Conservation (phyloP, 2,888 invertebrate species). For the Hypena proboscidalis region DNA sequence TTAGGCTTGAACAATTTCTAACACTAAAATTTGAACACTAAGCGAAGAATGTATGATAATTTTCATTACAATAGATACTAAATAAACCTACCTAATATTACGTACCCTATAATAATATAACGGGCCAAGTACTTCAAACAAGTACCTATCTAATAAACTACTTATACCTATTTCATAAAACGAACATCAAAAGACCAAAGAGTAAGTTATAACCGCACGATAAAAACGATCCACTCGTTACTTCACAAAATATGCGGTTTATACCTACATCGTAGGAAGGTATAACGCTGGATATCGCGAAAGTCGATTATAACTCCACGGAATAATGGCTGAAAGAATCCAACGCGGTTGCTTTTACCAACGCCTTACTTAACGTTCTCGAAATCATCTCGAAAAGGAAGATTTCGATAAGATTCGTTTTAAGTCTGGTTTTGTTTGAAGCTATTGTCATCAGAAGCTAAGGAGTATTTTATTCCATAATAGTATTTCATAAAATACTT, state of each 20-base stretch:
- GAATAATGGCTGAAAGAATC: conserved; percentile 76
- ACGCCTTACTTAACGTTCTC: conserved; percentile 50
- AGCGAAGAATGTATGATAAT: too few relatives aligned
- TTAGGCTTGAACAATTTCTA: too few relatives aligned
- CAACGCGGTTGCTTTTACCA: conserved; percentile 52
- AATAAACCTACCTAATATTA: too few relatives aligned
- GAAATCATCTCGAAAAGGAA: conserved; percentile 21
- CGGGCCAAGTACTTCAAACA: too few relatives aligned
- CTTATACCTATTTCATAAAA: conserved; percentile 4
- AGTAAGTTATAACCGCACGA: conserved; percentile 25
- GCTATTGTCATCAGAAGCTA: too few relatives aligned
- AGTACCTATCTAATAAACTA: too few relatives aligned
- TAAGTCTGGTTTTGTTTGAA: too few relatives aligned
- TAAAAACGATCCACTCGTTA: conserved; percentile 29
- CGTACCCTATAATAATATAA: too few relatives aligned
- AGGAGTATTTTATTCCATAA: too few relatives aligned
- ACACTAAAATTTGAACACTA: too few relatives aligned
- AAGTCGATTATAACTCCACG: conserved; percentile 78
- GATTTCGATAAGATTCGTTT: too few relatives aligned
- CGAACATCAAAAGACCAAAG: conserved; percentile 25
- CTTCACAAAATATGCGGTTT: conserved; percentile 23
- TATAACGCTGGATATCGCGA: conserved; percentile 53
- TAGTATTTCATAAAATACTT: too few relatives aligned
- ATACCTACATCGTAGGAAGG: conserved; percentile 10
- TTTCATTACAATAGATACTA: not conserved